Percentiles rank a stretch among this genome's conserved stretches.
phyloP scores from a whole-genome alignment of 2,797 vertebrate genomes.

The Hirundo rustica region DNA sequence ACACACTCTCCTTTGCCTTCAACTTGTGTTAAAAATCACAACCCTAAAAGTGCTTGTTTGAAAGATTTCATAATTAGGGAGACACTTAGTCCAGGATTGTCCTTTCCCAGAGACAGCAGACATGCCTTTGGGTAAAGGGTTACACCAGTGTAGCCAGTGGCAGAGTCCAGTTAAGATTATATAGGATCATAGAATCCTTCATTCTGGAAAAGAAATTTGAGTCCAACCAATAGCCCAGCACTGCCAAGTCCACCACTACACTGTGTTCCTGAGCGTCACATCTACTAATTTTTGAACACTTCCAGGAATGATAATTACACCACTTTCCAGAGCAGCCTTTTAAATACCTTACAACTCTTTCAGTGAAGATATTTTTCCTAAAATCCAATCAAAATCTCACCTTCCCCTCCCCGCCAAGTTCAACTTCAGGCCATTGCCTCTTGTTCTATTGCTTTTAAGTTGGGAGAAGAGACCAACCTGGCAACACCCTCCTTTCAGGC shows the following conservation, averaged over 20 bases:
- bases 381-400: neutral
- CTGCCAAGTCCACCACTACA: neutral
- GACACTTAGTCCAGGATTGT: neutral
- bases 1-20: constrained; percentile 41
- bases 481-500: neutral
- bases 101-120: neutral
- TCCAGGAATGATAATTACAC: neutral
- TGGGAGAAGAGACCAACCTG: neutral
- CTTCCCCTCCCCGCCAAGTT: accelerated
- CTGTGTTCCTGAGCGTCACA: too few relatives aligned
- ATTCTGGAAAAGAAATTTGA: neutral
- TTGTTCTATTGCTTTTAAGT: neutral
- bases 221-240: neutral
- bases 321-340: neutral
- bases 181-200: neutral
- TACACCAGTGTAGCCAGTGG: neutral
- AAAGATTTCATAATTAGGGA: constrained; percentile 31
- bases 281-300: neutral
- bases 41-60: constrained; percentile 29
- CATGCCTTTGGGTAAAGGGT: neutral
- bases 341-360: neutral
- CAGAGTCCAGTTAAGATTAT: neutral
- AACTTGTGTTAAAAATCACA: constrained; percentile 53
- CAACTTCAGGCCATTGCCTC: neutral
- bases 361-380: neutral